These are phyloP conservation scores for Cephalopachus bancanus DNA, from an alignment of 2,797 vertebrate genomes.

Conservation along the genomic window DNA sequence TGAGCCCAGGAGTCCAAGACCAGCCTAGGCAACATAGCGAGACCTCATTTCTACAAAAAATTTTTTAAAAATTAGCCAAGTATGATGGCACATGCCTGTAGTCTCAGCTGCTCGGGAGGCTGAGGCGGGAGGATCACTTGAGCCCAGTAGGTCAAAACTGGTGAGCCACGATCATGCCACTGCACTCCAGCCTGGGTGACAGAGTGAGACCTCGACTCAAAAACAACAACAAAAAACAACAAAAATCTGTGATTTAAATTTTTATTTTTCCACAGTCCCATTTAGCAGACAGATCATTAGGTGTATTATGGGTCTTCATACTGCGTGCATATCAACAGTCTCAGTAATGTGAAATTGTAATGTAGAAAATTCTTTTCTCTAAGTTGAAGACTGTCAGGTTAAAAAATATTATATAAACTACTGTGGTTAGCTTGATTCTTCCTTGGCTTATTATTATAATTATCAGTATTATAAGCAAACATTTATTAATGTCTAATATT, in stretches of 20 bases:
- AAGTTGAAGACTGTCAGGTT: background rate
- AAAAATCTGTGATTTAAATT: slow-evolving; percentile 8
- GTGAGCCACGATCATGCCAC: too few relatives aligned
- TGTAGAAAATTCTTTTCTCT: background rate
- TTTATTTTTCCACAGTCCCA: background rate
- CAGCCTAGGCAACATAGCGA: too few relatives aligned
- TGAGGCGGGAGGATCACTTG: too few relatives aligned
- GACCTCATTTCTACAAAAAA: too few relatives aligned
- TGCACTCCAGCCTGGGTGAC: too few relatives aligned
- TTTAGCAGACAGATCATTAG: background rate
- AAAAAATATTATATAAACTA: background rate
- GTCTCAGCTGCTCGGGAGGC: too few relatives aligned
- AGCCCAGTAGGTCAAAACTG: too few relatives aligned
- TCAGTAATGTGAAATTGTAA: background rate
- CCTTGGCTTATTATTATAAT: background rate
- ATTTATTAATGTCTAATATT: slow-evolving; percentile 13
- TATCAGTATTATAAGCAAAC: background rate
- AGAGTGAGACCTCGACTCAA: too few relatives aligned
- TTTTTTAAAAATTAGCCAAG: too few relatives aligned
- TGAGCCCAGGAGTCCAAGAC: too few relatives aligned
- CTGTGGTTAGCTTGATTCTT: background rate
- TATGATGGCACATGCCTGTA: too few relatives aligned
- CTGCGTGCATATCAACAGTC: background rate
- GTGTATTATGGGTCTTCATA: background rate
- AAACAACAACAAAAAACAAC: too few relatives aligned